These are phyloP conservation scores for Oreochromis spilurus DNA, from an alignment of 2,113 vertebrate genomes.

Conservation along the genomic window DNA sequence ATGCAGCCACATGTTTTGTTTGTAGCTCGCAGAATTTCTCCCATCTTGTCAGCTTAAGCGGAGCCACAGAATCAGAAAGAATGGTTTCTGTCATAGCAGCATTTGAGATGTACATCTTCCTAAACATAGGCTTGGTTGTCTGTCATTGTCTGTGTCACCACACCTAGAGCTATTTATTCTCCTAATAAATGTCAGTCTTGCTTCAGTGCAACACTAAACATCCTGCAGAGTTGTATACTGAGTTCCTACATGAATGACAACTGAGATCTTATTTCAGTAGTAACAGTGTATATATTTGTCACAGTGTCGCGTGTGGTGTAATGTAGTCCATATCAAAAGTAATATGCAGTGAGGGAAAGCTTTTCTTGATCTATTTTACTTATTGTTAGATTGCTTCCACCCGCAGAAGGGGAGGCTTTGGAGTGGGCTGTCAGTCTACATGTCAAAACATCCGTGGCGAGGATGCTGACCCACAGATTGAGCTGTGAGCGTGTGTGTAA, in stretches of 20 bases:
- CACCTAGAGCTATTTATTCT: conserved; percentile 29
- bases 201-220: background rate
- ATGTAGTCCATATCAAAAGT: background rate
- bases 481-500: background rate
- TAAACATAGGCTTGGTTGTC: background rate
- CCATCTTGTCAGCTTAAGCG: conserved; percentile 13
- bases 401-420: background rate
- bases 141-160: conserved; percentile 3
- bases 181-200: conserved; percentile 34
- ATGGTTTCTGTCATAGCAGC: conserved; percentile 10
- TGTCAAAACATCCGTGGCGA: background rate
- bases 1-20: background rate
- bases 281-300: background rate
- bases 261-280: conserved; percentile 16
- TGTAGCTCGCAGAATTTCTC: background rate
- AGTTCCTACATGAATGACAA: conserved; percentile 13
- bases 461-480: background rate
- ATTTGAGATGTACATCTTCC: conserved; percentile 15
- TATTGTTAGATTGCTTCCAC: background rate
- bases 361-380: background rate
- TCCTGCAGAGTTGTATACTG: background rate
- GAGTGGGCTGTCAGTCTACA: background rate
- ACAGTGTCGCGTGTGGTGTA: background rate
- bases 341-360: background rate
- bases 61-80: background rate